Evolutionary conservation across 2,888 invertebrate genomes (phyloP), one percentile per base, ranked within the genome.

Genomic region (Netelia inedita): DNA sequence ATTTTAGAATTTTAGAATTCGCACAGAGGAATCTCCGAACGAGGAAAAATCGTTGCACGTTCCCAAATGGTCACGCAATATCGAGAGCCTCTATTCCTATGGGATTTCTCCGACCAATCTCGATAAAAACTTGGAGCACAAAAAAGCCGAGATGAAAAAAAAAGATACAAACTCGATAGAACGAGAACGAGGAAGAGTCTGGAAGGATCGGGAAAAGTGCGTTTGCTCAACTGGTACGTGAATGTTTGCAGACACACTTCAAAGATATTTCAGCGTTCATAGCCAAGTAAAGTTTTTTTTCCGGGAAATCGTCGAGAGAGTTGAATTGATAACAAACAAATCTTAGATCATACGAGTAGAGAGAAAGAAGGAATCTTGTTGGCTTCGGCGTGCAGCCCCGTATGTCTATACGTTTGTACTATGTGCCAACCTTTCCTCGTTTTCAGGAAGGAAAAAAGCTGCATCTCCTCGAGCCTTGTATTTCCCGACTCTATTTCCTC

Each of bases 211-310:
- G 84, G 75, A 82, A 88, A 89, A 91, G 89, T 89, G 89, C 88
- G 90, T 91, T 91, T 90, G 89, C 91, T 88, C 88, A 87, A 85
- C 86, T 88, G 88, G 87, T 86, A 85, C 88, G 89, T 90, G 88
- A 86, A 90, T 92, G 91, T 93, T 93, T 93, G 88, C 91, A 85
- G 90, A 91, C 63, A 75, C 88, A 91, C 91, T 92, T 92, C 89
- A 90, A 91, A 92, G 89, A 90, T 90, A 90, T 89, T 88, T 83
- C 85, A 46, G 46, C 10, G 46, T 14, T 14, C 46, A 46, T 73
- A 72, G 71, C 73, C 81, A 75, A 73, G 69, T 71, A 80, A 88
- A 86, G 81, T 68, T 72, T 59, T 16, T 21, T 79, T 85, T 80
- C 85, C 85, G 82, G 86, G 87, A 86, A 76, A 53, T 23, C 80